A percentile compares a stretch with the other conserved stretches of the same genome.
Evolutionary conservation across 2,888 invertebrate genomes (phyloP).

Genomic region (Sesia apiformis): DNA sequence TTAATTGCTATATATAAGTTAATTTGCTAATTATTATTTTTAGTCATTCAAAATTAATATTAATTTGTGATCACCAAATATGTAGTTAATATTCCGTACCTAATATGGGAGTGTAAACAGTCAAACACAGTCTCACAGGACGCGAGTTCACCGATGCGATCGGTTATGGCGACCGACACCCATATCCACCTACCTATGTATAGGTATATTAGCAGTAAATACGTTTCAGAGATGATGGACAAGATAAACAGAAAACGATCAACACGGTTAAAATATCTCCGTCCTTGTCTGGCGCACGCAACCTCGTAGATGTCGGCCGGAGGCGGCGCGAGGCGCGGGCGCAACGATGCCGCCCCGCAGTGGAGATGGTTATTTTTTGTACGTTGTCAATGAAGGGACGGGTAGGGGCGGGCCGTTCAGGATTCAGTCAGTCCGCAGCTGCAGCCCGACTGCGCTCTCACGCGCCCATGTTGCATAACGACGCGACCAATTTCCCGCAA

Average conservation of each 20-base stretch:
- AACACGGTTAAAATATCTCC: constrained; percentile 25
- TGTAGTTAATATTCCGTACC: too few species aligned
- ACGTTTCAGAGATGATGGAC: constrained; percentile 56
- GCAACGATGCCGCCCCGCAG: constrained; percentile 29
- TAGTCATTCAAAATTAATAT: too few species aligned
- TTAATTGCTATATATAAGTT: too few species aligned
- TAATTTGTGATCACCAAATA: too few species aligned
- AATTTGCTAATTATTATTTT: too few species aligned
- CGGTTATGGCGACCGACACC: constrained; percentile 47
- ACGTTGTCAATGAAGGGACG: constrained; percentile 70
- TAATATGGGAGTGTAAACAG: not conserved
- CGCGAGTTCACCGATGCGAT: constrained; percentile 52
- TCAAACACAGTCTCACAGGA: constrained; percentile 30
- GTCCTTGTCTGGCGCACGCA: constrained; percentile 38
- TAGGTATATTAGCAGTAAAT: constrained; percentile 37
- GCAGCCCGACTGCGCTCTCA: constrained; percentile 39
- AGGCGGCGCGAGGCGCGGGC: constrained; percentile 40
- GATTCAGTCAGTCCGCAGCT: constrained; percentile 35
- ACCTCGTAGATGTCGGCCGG: constrained; percentile 23
- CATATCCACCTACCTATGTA: constrained; percentile 31
- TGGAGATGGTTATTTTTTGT: constrained; percentile 67
- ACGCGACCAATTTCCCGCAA: constrained; percentile 15
- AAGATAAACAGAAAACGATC: constrained; percentile 61
- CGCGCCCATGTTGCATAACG: constrained; percentile 28
- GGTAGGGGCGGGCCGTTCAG: constrained; percentile 56